phyloP scores from a whole-genome alignment of 2,888 invertebrate genomes.

The Andrena hattorfiana region DNA sequence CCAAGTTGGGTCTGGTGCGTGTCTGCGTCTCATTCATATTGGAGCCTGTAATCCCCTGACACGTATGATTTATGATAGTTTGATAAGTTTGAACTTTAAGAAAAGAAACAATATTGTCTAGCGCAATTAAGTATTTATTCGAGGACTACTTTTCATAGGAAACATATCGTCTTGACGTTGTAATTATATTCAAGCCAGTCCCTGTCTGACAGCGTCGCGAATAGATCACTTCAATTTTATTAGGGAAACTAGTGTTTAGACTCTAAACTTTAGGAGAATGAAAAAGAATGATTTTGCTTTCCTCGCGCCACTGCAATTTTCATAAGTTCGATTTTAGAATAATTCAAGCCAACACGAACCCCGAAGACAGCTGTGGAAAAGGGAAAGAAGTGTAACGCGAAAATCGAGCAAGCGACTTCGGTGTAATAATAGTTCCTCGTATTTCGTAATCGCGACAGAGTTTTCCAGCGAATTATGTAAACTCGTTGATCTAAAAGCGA shows the following conservation, averaged over 20 bases:
- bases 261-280: too few relatives aligned
- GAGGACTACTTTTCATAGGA: neutral
- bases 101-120: neutral
- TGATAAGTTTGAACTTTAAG: neutral
- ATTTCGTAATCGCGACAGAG: slow-evolving; percentile 26
- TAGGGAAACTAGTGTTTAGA: too few relatives aligned
- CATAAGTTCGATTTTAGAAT: neutral
- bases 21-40: neutral
- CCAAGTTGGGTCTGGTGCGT: neutral
- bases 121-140: neutral
- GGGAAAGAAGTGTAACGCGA: neutral
- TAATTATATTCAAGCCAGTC: too few relatives aligned
- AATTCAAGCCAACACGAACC: neutral
- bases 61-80: neutral
- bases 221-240: too few relatives aligned
- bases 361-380: neutral
- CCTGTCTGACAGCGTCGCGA: too few relatives aligned
- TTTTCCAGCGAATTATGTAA: slow-evolving; percentile 33
- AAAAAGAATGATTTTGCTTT: neutral
- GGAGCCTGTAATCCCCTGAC: neutral
- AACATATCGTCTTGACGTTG: neutral
- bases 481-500: neutral
- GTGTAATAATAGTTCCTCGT: neutral
- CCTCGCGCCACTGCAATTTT: neutral
- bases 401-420: neutral